Base-by-base conservation (phyloP, 2,797 vertebrate genomes). In the Lates japonicus region DNA sequence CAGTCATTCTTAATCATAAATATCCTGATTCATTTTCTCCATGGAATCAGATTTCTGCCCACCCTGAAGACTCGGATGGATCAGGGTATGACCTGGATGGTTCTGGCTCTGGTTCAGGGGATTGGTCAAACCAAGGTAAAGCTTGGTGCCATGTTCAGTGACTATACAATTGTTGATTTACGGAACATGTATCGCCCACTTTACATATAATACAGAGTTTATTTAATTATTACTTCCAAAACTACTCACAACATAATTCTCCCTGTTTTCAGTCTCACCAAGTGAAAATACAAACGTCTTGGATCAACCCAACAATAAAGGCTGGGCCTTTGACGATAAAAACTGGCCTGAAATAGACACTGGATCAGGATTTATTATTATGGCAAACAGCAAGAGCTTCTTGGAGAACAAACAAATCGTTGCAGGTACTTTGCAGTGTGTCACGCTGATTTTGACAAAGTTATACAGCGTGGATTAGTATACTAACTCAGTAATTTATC, bases 31-130 rank as follows among this genome's bases (percentile, higher is more conserved):
- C 0, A 22, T n/a, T 62, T 76, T 42, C 0, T 44, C 44, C 29
- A 31, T 76, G 7, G 16, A 19, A 71, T 54, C 68, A 92, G 91
- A 9, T 51, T 49, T 59, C 70, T 35, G 16, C 79, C 70, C 79
- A 88, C 66, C 92, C 93, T 29, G 95, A 95, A 77, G 96, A 97
- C 51, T 86, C 92, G 13, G 97, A 97, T 20, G 94, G 93, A 44
- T 97, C 97, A 17, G 96, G 95, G n/a, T 90, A 95, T 48, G 96
- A 96, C 2, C 86, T 93, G 0, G 95, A 95, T 0, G 44, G 48
- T 0, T 97, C 95, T 1, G 96, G 95, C 0, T 90, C 89, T 0
- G 95, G 96, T 4, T 93, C 92, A 84, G 95, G 95, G 90, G 85
- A 85, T 1, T 62, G 39, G 65, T 58, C 76, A 63, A 75, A 79